Base-by-base conservation (phyloP, 2,797 vertebrate genomes). In the Thripadectes ignobilis region DNA sequence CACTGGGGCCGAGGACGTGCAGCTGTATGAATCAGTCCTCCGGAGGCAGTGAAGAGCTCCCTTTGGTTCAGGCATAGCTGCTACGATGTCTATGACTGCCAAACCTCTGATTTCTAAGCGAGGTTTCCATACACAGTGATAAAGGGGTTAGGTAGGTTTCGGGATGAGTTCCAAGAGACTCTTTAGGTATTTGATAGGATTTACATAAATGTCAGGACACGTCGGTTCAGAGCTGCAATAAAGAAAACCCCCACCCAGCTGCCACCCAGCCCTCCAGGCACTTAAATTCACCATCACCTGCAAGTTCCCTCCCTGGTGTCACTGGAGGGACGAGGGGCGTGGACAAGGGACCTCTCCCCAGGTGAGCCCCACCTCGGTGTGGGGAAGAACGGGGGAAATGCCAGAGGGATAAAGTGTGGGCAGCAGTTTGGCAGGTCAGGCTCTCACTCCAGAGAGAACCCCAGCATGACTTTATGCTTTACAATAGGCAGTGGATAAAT, bases 211-310 rank as follows among this genome's bases (percentile, higher is more conserved):
- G 43, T 51, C 75, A 93, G 93, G 78, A 82, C 86, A 65, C 77
- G 77, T 79, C 85, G 12, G 0, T 88, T 59, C 58, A 62, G 85
- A 66, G 39, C 48, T 73, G 48, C 67, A 57, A 77, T 61, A 82
- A 76, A 65, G 84, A 74, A 95, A 93, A 71, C 69, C 52, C 88
- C 84, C 81, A 80, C 57, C 43, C 51, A 84, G 76, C 16, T 62
- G 51, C 66, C 80, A 39, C 92, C 76, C 83, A 87, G 24, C 80
- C 94, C 88, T 95, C 23, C 67, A 73, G 96, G 94, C 48, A 67
- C 63, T 79, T 59, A 12, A 73, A 91, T 76, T 73, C 59, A 49
- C 46, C 22, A 3, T 15, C 41, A 67, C 18, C 34, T 80, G 18
- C 23, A 59, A 59, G 7, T 48, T 93, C 66, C 23, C 49, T 72